Evolutionary conservation across 2,888 invertebrate species (phyloP), one percentile per base, ranked within the genome.

Genomic region (Sthenelais limicola): DNA sequence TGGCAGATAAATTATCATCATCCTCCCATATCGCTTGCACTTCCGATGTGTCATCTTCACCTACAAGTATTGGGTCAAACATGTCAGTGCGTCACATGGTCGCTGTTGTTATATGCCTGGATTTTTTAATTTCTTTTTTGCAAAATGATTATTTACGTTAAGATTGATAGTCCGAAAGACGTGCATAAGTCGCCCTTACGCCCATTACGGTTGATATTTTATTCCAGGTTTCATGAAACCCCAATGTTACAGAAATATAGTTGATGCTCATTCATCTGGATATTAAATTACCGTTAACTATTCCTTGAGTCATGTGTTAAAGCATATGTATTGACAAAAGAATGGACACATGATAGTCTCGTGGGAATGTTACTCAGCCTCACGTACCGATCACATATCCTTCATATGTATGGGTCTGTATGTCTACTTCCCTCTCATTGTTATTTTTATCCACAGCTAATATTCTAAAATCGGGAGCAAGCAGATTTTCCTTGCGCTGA

Each of bases 1-100:
- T 70, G 48, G 76, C 74, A 18, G 69, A 62, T 49, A 76, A 28
- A n/a, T 74, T 74, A 32, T 66, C 66, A 4, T 74, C 76, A n/a
- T 76, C 74, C 18, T 76, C 76, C 48, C 48, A 73, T 18, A 56
- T 66, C 12, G 73, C 76, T 28, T 51, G 62, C 15, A 73, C 76
- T 21, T 49, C 38, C 18, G 76, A 76, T 4, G 69, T 54, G 21
- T 43, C 69, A 5, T 58, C 68, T 30, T 76, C 76, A 66, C 62
- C 76, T 76, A 35, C 28, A 30, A 38, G 12, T 15, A 18, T 43
- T n/a, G n/a, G n/a, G 15, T 43, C 9, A 43, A 12, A 43, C 43
- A 43, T 43, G 21, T 21, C 24, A 52, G 21, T 33, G 24, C 12
- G 51, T 51, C 28, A 51, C 12, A 51, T 9, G 43, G 43, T 43